Conservation (phyloP, 2,113 vertebrate species). For the Tor tambroides region DNA sequence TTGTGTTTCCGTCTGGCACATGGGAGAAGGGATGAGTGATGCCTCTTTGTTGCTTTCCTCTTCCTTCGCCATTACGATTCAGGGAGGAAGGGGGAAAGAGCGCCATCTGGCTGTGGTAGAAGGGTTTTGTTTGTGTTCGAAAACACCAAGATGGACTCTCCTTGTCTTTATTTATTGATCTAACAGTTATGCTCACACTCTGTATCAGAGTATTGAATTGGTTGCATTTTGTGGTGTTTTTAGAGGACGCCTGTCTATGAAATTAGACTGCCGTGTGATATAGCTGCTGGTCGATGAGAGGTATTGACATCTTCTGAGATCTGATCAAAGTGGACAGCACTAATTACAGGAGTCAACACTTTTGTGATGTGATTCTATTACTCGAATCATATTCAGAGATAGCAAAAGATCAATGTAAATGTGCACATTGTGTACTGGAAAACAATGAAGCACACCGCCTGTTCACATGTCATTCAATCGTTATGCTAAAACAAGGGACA, state of each 20-base stretch:
- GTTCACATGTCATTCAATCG: neutral
- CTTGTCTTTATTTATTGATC: neutral
- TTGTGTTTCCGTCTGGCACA: neutral
- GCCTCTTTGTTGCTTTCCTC: constrained; percentile 26
- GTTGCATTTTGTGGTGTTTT: neutral
- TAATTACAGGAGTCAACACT: neutral
- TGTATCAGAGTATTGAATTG: neutral
- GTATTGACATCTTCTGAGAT: neutral
- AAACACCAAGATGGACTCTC: constrained; percentile 12
- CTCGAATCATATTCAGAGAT: neutral
- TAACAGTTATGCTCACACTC: neutral
- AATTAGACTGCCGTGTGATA: neutral
- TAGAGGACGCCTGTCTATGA: neutral
- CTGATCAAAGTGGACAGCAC: neutral
- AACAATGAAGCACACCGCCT: neutral
- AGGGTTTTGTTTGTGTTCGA: neutral
- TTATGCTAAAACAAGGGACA: neutral
- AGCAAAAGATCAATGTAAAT: neutral
- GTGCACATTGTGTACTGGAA: neutral
- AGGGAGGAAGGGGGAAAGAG: constrained; percentile 55
- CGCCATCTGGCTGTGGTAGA: constrained; percentile 73
- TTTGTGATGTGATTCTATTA: neutral
- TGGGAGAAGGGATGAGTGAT: constrained; percentile 16
- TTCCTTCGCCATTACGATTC: constrained; percentile 23
- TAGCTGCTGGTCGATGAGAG: neutral